Percentiles rank a stretch among this genome's conserved stretches.
Evolutionary conservation across 1,140 invertebrate species (phyloP).

Genomic region (Micrasema longulum): DNA sequence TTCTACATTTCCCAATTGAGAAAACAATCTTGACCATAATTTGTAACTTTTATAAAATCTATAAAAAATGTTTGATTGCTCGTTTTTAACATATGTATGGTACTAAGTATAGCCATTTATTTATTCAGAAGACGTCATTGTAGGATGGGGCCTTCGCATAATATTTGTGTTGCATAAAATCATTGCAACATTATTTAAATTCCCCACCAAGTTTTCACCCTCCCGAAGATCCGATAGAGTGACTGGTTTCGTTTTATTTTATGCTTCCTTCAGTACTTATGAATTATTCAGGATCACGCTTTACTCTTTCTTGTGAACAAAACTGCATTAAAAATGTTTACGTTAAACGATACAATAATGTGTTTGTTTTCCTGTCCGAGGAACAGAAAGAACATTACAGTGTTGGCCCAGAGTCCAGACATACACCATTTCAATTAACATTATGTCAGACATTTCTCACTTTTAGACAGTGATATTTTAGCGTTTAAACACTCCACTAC

Average conservation of each 20-base stretch:
- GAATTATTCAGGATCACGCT: slow-evolving; percentile 35
- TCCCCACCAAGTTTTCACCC: slow-evolving; percentile 1
- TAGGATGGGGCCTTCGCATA: too few relatives aligned
- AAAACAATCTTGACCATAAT: too few relatives aligned
- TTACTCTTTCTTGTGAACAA: slow-evolving; percentile 6
- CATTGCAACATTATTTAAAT: slow-evolving; percentile 19
- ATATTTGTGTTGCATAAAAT: not conserved
- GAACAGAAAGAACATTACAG: not conserved
- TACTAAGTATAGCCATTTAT: too few relatives aligned
- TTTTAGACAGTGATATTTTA: slow-evolving; percentile 8
- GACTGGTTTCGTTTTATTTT: slow-evolving; percentile 22
- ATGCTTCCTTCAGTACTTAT: slow-evolving; percentile 31
- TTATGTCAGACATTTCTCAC: slow-evolving; percentile 13
- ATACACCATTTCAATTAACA: slow-evolving; percentile 23
- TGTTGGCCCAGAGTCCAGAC: not conserved
- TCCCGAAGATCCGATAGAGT: slow-evolving; percentile 20
- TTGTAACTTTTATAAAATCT: too few relatives aligned
- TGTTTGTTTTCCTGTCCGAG: slow-evolving; percentile 9
- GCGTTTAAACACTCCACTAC: too few relatives aligned
- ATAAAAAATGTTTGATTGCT: too few relatives aligned
- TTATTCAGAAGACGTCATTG: too few relatives aligned
- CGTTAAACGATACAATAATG: slow-evolving; percentile 30
- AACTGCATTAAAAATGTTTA: slow-evolving; percentile 25
- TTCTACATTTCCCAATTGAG: too few relatives aligned
- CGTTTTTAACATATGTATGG: too few relatives aligned